Percentiles rank a stretch among this genome's conserved stretches.
These are phyloP conservation scores for Raja brachyura DNA, from an alignment of 2,113 vertebrate genomes.

Conservation along the genomic window DNA sequence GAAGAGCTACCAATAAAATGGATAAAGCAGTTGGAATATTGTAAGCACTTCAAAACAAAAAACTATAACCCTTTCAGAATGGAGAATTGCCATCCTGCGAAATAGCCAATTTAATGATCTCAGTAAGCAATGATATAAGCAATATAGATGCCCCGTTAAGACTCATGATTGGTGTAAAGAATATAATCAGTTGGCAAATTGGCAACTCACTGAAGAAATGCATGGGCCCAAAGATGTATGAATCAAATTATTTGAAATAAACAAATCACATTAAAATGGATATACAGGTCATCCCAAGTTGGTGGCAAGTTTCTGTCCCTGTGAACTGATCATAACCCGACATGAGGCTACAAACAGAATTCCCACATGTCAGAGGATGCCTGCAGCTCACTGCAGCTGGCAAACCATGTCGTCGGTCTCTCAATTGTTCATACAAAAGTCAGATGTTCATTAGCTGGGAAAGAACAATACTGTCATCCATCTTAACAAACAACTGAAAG, in stretches of 20 bases:
- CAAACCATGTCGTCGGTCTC: too few relatives aligned
- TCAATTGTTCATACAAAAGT: too few relatives aligned
- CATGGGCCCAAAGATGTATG: neutral
- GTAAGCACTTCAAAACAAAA: too few relatives aligned
- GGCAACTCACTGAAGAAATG: neutral
- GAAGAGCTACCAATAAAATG: neutral
- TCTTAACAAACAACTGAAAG: neutral
- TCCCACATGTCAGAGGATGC: too few relatives aligned
- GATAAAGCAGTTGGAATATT: neutral
- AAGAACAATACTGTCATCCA: neutral
- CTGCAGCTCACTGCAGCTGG: too few relatives aligned
- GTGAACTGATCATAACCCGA: too few relatives aligned
- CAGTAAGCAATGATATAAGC: neutral
- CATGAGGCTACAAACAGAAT: too few relatives aligned
- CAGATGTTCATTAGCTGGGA: too few relatives aligned
- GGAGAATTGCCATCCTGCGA: neutral
- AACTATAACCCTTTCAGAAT: too few relatives aligned
- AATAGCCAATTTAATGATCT: neutral
- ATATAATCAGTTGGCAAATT: neutral
- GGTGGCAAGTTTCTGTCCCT: too few relatives aligned
- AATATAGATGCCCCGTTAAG: neutral
- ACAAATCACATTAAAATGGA: neutral
- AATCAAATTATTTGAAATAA: neutral
- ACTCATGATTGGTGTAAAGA: neutral
- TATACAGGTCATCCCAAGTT: neutral